Percentiles rank a stretch among this genome's conserved stretches.
Evolutionary conservation across 1,140 invertebrate genomes (phyloP).

Genomic region (Drepana arcuata): DNA sequence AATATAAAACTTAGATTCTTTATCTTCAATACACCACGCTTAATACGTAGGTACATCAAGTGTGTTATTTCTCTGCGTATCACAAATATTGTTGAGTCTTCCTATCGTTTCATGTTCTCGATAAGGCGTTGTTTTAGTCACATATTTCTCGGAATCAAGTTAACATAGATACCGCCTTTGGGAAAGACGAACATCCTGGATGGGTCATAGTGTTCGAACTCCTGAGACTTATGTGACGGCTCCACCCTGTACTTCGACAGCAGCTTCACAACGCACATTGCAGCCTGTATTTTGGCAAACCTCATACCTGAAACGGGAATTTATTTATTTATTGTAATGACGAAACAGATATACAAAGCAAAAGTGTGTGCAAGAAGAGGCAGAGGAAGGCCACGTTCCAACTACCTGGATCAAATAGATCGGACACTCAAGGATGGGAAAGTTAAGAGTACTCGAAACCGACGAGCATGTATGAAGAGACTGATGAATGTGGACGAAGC

Average conservation of each 20-base stretch:
- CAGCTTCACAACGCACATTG: constrained; percentile 14
- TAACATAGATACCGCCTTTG: constrained; percentile 1
- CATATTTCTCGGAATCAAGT: constrained; percentile 2
- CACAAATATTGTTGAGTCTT: no score
- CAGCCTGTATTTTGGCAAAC: constrained; percentile 16
- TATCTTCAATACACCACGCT: no score
- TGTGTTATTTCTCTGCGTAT: no score
- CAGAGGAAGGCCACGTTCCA: background rate
- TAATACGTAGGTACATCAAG: no score
- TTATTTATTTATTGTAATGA: background rate
- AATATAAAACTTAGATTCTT: no score
- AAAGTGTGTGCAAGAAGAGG: background rate
- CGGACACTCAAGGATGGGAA: background rate
- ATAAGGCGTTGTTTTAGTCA: constrained; percentile 3
- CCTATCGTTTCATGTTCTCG: no score
- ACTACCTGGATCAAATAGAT: background rate
- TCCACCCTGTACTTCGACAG: constrained; percentile 19
- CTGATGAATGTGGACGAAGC: no score
- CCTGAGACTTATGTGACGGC: constrained; percentile 5
- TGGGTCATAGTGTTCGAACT: constrained; percentile 1
- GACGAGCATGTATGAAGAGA: no score
- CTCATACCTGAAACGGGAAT: constrained; percentile 16
- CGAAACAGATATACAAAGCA: background rate
- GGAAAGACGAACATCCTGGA: background rate
- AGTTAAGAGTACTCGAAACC: background rate